Conservation (phyloP, 1,140 invertebrate species). For the Cyphomyrmex costatus region DNA sequence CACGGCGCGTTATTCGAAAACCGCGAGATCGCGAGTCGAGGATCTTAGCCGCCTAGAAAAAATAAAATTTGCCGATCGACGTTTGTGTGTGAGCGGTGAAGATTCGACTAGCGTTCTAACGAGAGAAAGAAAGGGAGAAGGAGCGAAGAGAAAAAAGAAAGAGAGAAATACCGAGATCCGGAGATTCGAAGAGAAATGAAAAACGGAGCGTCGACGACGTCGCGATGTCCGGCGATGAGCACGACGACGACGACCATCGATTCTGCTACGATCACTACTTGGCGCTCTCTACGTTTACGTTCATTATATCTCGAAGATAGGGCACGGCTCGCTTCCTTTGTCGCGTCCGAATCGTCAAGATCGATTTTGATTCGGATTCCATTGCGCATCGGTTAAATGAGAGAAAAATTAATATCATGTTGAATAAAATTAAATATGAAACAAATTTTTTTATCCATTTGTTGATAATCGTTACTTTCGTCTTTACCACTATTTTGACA, state of each 20-base stretch:
- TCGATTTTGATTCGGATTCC: constrained; percentile 41
- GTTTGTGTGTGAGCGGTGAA: constrained; percentile 68
- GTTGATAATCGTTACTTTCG: neutral
- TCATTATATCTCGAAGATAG: constrained; percentile 69
- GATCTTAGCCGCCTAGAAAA: constrained; percentile 76
- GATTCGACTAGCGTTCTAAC: constrained; percentile 69
- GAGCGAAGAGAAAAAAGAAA: neutral
- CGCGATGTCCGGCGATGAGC: constrained; percentile 40
- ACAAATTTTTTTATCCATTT: neutral
- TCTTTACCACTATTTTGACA: neutral
- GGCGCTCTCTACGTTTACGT: constrained; percentile 58
- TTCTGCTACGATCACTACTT: constrained; percentile 63
- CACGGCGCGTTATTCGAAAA: neutral
- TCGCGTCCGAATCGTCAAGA: constrained; percentile 61
- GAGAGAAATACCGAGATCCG: neutral
- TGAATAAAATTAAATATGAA: neutral
- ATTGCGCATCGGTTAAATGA: neutral
- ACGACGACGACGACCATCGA: constrained; percentile 65
- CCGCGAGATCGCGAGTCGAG: constrained; percentile 59
- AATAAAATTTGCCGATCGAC: constrained; percentile 77
- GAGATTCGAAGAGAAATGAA: constrained; percentile 20
- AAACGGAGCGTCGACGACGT: constrained; percentile 30
- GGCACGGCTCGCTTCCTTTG: constrained; percentile 36
- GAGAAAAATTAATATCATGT: neutral
- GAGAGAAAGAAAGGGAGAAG: neutral